Percentiles rank a stretch among this genome's conserved stretches.
phyloP scores from a whole-genome alignment of 2,888 invertebrate genomes.

The Craniophora ligustri region DNA sequence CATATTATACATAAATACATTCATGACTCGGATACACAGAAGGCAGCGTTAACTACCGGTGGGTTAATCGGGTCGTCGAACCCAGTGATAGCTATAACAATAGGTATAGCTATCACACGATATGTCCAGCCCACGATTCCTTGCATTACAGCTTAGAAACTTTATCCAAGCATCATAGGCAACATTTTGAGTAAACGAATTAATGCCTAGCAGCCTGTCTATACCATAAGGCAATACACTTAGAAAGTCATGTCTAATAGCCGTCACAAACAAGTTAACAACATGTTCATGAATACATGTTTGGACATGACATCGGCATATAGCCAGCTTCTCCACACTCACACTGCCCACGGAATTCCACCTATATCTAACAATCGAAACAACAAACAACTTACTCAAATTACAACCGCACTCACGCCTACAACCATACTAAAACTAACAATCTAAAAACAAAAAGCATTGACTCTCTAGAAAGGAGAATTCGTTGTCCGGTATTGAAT shows the following conservation, averaged over 20 bases:
- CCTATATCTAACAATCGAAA: conserved; percentile 38
- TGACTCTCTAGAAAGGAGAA: conserved; percentile 40
- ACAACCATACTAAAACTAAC: conserved; percentile 27
- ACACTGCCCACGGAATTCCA: conserved; percentile 53
- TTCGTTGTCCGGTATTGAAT: conserved; percentile 52
- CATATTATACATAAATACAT: too few relatives aligned
- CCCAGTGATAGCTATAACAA: too few relatives aligned
- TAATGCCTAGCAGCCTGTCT: conserved; percentile 32
- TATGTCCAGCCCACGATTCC: conserved; percentile 23
- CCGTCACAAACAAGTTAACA: conserved; percentile 35
- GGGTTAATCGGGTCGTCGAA: too few relatives aligned
- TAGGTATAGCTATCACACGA: too few relatives aligned
- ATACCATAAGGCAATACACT: conserved; percentile 1
- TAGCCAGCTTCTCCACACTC: conserved; percentile 40
- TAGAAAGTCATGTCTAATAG: conserved; percentile 11
- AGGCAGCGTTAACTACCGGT: too few relatives aligned
- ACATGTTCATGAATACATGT: conserved; percentile 34
- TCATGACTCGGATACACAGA: too few relatives aligned
- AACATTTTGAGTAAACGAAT: conserved; percentile 14
- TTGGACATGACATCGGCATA: conserved; percentile 28
- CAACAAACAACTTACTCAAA: conserved; percentile 50
- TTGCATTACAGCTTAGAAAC: conserved; percentile 14
- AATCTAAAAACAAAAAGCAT: conserved; percentile 48
- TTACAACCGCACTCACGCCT: conserved; percentile 49
- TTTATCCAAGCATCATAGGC: conserved; percentile 22